Evolutionary conservation across 2,797 vertebrate genomes (phyloP).

Genomic region (Melanogrammus aeglefinus): DNA sequence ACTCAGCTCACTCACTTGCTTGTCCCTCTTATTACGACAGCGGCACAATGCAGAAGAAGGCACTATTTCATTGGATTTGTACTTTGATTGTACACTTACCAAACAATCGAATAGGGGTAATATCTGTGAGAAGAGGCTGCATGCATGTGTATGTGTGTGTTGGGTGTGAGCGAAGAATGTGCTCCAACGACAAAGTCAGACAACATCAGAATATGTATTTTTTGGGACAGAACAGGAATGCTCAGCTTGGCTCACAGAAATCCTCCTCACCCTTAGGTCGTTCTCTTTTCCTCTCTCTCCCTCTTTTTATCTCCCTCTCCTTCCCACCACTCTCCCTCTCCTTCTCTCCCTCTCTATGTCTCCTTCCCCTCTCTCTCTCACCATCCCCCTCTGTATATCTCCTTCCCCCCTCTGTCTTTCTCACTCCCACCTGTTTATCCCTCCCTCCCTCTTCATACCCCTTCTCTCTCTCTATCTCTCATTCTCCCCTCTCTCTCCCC

Average conservation of each 20-base stretch:
- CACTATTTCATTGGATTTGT: background rate
- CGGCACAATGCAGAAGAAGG: background rate
- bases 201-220: background rate
- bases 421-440: background rate
- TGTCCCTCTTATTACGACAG: background rate
- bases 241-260: background rate
- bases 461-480: background rate
- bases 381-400: too few relatives aligned
- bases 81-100: too few relatives aligned
- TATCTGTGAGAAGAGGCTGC: background rate
- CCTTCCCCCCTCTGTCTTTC: constrained; percentile 20
- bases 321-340: constrained; percentile 18
- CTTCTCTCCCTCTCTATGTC: too few relatives aligned
- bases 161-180: background rate
- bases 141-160: background rate
- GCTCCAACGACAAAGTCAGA: background rate
- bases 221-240: background rate
- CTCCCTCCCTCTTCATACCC: background rate
- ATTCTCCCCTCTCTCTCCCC: background rate
- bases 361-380: too few relatives aligned
- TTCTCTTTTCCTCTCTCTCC: background rate
- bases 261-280: background rate
- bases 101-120: too few relatives aligned
- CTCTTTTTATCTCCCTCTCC: too few relatives aligned
- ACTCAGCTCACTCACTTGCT: background rate